phyloP scores from a whole-genome alignment of 2,888 invertebrate genomes.

The Acrocyrtus sp. region DNA sequence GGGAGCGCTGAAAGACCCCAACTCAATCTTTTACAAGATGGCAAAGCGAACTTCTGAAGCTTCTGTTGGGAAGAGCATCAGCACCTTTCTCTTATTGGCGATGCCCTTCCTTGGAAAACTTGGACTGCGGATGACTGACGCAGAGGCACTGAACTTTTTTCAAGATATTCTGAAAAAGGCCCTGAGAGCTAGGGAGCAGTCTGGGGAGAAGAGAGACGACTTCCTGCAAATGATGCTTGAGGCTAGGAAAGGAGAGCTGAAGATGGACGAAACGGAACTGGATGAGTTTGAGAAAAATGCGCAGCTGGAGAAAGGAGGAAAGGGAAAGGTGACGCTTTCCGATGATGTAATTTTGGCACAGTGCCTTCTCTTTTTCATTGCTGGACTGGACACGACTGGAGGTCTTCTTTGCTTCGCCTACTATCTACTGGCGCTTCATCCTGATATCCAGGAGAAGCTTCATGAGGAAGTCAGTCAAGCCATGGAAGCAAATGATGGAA shows the following conservation, averaged over 20 bases:
- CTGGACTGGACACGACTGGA: constrained; percentile 49
- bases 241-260: constrained; percentile 34
- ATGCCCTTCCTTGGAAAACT: constrained; percentile 36
- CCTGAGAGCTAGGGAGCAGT: constrained; percentile 27
- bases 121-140: constrained; percentile 25
- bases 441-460: constrained; percentile 51
- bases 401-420: constrained; percentile 19
- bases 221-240: constrained; percentile 57
- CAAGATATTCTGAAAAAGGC: constrained; percentile 36
- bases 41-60: constrained; percentile 44
- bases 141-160: constrained; percentile 44
- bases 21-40: constrained; percentile 66
- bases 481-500: constrained; percentile 14
- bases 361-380: constrained; percentile 45
- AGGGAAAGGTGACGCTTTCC: constrained; percentile 23
- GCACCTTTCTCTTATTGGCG: neutral
- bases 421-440: constrained; percentile 44
- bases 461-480: constrained; percentile 16
- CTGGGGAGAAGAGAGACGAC: constrained; percentile 44
- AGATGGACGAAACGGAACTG: constrained; percentile 41
- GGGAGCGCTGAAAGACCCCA: constrained; percentile 50
- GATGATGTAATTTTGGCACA: constrained; percentile 50
- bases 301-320: constrained; percentile 4
- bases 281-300: constrained; percentile 49
- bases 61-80: constrained; percentile 3